These are phyloP conservation scores for Volucella bombylans DNA, from an alignment of 2,888 invertebrate genomes.

Conservation along the genomic window DNA sequence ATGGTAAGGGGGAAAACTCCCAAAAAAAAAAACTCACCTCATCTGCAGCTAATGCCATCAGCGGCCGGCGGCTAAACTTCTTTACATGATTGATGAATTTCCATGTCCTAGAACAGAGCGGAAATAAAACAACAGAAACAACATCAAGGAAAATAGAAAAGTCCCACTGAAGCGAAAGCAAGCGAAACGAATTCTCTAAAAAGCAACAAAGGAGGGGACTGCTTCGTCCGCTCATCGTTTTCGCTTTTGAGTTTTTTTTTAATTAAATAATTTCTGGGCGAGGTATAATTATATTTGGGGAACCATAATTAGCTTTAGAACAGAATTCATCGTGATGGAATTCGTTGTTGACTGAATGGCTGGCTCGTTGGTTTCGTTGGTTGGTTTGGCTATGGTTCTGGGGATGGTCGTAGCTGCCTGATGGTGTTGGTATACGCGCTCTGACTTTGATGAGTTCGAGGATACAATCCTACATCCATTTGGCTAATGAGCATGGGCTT, in stretches of 20 bases:
- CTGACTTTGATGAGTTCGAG: slow-evolving; percentile 67
- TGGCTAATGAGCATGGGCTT: slow-evolving; percentile 71
- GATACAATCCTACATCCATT: slow-evolving; percentile 71
- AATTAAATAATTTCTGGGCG: slow-evolving; percentile 70
- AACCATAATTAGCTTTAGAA: slow-evolving; percentile 60
- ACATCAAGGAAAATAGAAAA: background rate
- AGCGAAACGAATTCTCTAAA: slow-evolving; percentile 29
- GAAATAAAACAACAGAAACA: slow-evolving; percentile 6
- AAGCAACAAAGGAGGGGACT: slow-evolving; percentile 3
- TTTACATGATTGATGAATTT: slow-evolving; percentile 69
- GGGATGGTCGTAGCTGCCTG: slow-evolving; percentile 14
- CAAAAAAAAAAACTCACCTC: background rate
- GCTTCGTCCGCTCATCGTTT: slow-evolving; percentile 14
- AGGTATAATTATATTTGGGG: slow-evolving; percentile 70
- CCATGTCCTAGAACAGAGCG: slow-evolving; percentile 24
- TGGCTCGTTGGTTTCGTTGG: no score
- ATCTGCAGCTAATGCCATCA: slow-evolving; percentile 12
- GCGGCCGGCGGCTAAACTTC: slow-evolving; percentile 41
- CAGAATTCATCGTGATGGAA: slow-evolving; percentile 53
- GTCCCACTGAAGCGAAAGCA: background rate
- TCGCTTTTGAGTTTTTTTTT: slow-evolving; percentile 41
- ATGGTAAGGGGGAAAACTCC: slow-evolving; percentile 6
- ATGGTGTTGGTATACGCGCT: slow-evolving; percentile 47
- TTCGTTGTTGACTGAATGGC: slow-evolving; percentile 1
- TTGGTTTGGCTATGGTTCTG: no score